Evolutionary conservation across 2,888 invertebrate genomes (phyloP).

Genomic region (Brachylomia viminalis): DNA sequence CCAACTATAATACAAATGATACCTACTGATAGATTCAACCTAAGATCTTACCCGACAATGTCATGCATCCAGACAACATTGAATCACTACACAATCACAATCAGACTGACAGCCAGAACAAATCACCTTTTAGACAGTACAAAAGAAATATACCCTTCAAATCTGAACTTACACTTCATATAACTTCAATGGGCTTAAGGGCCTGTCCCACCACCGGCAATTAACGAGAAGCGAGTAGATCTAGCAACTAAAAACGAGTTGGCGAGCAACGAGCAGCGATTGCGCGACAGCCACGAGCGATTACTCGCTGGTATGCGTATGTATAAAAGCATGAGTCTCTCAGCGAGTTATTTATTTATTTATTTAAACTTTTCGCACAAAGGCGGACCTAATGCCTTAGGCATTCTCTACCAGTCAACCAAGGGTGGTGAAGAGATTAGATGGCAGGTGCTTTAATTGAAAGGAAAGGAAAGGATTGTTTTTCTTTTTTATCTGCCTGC

Average conservation of each 20-base stretch:
- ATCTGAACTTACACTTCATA: constrained; percentile 22
- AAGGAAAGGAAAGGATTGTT: too few species aligned
- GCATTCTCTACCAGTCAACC: too few species aligned
- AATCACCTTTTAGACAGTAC: constrained; percentile 20
- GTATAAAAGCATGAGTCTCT: background rate
- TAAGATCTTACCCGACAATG: constrained; percentile 34
- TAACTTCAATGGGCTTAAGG: constrained; percentile 23
- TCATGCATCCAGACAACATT: constrained; percentile 34
- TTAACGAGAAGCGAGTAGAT: background rate
- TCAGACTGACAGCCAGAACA: constrained; percentile 16
- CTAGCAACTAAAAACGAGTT: background rate
- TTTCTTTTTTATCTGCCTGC: too few species aligned
- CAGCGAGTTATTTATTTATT: too few species aligned
- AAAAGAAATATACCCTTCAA: constrained; percentile 37
- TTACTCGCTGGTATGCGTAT: background rate
- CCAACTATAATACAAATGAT: constrained; percentile 13
- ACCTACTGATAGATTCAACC: constrained; percentile 44
- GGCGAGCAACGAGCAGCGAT: background rate
- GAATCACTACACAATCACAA: constrained; percentile 20
- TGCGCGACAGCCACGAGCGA: background rate
- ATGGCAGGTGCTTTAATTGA: too few species aligned
- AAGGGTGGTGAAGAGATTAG: too few species aligned
- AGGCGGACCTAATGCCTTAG: too few species aligned
- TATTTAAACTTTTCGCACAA: too few species aligned
- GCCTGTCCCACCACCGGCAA: background rate